phyloP scores from a whole-genome alignment of 2,888 invertebrate species.

The Sinodicranocentrus sp. region DNA sequence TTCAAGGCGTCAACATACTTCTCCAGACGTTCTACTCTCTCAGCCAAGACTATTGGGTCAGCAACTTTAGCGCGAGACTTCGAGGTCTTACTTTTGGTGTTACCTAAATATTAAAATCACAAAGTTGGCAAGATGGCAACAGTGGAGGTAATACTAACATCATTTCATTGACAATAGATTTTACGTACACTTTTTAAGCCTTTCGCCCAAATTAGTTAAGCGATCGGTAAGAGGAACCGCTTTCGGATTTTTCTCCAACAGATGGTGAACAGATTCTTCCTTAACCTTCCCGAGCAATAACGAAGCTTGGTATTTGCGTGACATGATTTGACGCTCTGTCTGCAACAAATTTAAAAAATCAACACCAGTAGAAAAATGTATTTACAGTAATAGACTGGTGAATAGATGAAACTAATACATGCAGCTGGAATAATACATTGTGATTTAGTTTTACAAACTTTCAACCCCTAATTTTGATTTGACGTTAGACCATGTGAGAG shows the following conservation, averaged over 20 bases:
- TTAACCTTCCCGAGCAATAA: slow-evolving; percentile 69
- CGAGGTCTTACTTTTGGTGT: background rate
- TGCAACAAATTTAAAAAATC: too few species aligned
- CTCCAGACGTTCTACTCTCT: slow-evolving; percentile 62
- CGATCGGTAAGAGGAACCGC: slow-evolving; percentile 68
- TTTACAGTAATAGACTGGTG: too few species aligned
- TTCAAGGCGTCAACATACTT: slow-evolving; percentile 52
- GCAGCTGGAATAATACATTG: too few species aligned
- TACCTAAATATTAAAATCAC: slow-evolving; percentile 19
- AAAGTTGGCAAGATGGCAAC: background rate
- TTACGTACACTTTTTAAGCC: background rate
- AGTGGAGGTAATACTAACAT: too few species aligned
- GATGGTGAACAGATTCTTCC: slow-evolving; percentile 71
- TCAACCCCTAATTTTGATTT: too few species aligned
- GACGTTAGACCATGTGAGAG: too few species aligned
- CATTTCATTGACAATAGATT: background rate
- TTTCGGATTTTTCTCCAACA: slow-evolving; percentile 73
- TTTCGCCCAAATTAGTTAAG: slow-evolving; percentile 54
- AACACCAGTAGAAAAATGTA: too few species aligned
- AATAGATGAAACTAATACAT: too few species aligned
- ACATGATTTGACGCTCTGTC: slow-evolving; percentile 29
- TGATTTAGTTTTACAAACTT: too few species aligned
- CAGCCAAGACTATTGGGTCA: slow-evolving; percentile 67
- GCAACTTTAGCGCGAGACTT: slow-evolving; percentile 24
- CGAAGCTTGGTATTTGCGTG: slow-evolving; percentile 72